Evolutionary conservation across 1,140 invertebrate species (phyloP).

Genomic region (Heterodera schachtii): DNA sequence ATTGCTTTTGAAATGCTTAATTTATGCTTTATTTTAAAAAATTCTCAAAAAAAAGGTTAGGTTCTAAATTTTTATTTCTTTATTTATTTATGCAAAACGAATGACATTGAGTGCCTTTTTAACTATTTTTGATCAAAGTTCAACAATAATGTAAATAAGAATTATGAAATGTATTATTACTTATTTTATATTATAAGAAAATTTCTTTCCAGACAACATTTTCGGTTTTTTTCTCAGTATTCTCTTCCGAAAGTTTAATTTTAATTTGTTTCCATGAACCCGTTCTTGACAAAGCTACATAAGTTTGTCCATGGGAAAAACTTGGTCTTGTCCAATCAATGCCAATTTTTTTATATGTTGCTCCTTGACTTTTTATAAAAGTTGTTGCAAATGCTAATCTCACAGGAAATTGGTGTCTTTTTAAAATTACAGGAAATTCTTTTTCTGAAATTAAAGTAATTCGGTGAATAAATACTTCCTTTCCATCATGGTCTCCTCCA

Average conservation of each 20-base stretch:
- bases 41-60: too few species aligned
- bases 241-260: conserved; percentile 29
- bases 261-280: conserved; percentile 29
- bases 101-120: too few species aligned
- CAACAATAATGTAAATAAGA: too few species aligned
- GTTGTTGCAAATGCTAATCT: conserved; percentile 69
- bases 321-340: conserved; percentile 65
- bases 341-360: conserved; percentile 65
- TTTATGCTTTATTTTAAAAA: too few species aligned
- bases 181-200: too few species aligned
- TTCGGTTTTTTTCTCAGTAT: conserved; percentile 12
- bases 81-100: too few species aligned
- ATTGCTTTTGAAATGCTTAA: too few species aligned
- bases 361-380: conserved; percentile 71
- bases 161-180: too few species aligned
- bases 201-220: conserved; percentile 33
- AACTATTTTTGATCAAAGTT: too few species aligned
- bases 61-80: too few species aligned
- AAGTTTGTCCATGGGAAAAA: conserved; percentile 68
- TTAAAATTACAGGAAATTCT: conserved; percentile 26
- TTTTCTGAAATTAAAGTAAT: conserved; percentile 32
- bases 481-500: conserved; percentile 26
- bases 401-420: conserved; percentile 69
- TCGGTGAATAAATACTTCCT: conserved; percentile 30
- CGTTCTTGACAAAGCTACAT: conserved; percentile 64